Evolutionary conservation across 2,797 vertebrate species (phyloP).

Genomic region (Delichon dasypus): DNA sequence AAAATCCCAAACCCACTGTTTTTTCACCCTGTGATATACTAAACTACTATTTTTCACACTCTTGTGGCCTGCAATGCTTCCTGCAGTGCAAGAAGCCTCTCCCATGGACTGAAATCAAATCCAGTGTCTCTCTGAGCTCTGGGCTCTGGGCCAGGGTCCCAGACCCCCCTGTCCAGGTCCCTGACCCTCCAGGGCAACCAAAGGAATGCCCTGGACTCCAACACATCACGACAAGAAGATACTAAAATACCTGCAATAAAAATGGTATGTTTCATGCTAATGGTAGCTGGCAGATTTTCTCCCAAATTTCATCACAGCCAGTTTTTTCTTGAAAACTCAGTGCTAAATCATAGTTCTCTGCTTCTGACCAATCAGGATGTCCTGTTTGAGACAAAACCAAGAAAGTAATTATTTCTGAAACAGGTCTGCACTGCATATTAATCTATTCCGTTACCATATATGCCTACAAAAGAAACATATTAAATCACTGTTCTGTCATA

Average conservation of each 20-base stretch:
- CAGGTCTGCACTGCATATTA: not conserved
- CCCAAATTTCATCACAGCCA: conserved; percentile 99
- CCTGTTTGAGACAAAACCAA: conserved; percentile 76
- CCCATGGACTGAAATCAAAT: too few relatives aligned
- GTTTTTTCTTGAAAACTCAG: conserved; percentile 99
- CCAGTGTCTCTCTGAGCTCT: too few relatives aligned
- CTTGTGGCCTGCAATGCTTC: too few relatives aligned
- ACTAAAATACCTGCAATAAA: not conserved
- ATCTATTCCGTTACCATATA: not conserved
- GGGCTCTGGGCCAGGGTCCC: too few relatives aligned
- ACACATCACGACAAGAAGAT: not conserved
- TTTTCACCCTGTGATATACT: too few relatives aligned
- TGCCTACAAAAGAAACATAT: not conserved
- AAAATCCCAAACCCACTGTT: too few relatives aligned
- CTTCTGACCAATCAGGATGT: conserved; percentile 99
- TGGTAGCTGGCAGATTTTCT: conserved; percentile 91
- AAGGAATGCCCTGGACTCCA: too few relatives aligned
- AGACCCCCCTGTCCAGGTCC: too few relatives aligned
- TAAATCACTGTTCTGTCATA: not conserved
- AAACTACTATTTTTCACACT: too few relatives aligned
- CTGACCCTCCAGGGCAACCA: too few relatives aligned
- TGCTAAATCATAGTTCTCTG: conserved; percentile 98
- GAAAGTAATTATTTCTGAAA: not conserved
- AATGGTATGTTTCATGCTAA: not conserved
- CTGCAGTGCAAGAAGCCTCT: too few relatives aligned